phyloP scores from a whole-genome alignment of 1,140 invertebrate genomes.

The Halictus rubicundus region DNA sequence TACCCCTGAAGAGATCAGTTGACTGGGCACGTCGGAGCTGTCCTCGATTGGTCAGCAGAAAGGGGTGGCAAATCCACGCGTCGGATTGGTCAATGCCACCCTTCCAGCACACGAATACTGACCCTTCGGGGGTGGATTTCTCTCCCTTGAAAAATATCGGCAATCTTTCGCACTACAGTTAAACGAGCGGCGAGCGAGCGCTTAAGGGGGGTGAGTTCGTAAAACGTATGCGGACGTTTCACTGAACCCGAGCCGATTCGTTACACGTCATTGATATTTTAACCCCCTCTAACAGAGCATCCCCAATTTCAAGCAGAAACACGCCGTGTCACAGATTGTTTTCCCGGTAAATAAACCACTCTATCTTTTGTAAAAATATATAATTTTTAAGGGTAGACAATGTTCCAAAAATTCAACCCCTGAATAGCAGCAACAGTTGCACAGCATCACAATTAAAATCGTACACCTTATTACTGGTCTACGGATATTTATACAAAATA shows the following conservation, averaged over 20 bases:
- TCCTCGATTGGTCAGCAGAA: slow-evolving; percentile 78
- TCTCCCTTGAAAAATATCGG: slow-evolving; percentile 59
- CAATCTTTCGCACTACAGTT: slow-evolving; percentile 37
- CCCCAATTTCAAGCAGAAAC: not conserved
- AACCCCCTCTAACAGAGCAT: no score
- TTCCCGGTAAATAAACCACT: not conserved
- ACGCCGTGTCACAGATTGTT: not conserved
- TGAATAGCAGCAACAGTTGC: no score
- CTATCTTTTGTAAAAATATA: not conserved
- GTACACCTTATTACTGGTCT: no score
- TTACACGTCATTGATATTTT: not conserved
- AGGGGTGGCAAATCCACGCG: slow-evolving; percentile 73
- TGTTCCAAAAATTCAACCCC: not conserved
- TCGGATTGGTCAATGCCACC: slow-evolving; percentile 76
- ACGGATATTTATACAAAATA: no score
- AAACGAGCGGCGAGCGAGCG: slow-evolving; percentile 9
- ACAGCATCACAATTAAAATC: no score
- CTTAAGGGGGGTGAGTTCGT: not conserved
- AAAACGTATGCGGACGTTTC: slow-evolving; percentile 26
- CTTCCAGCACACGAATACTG: slow-evolving; percentile 72
- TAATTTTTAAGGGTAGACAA: not conserved
- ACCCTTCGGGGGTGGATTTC: slow-evolving; percentile 72
- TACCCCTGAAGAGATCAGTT: slow-evolving; percentile 44
- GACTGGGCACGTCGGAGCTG: slow-evolving; percentile 62
- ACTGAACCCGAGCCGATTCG: slow-evolving; percentile 15